These are phyloP conservation scores for Monodelphis domestica DNA, from an alignment of 2,797 vertebrate genomes.

Conservation along the genomic window DNA sequence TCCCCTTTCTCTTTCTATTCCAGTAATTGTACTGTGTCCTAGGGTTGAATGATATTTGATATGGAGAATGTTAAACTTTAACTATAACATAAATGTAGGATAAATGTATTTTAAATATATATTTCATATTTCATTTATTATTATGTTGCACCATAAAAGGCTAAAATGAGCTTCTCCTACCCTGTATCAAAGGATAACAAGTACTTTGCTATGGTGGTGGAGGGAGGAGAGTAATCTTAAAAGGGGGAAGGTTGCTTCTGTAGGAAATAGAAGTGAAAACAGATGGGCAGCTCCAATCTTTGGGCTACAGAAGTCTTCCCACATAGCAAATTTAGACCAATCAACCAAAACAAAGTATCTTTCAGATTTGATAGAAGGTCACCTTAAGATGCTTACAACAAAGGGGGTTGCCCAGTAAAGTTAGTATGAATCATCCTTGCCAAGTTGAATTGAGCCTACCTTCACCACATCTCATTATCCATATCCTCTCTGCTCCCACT, in stretches of 20 bases:
- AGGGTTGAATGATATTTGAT: neutral
- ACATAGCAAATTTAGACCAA: neutral
- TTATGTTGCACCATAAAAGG: neutral
- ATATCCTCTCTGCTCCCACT: neutral
- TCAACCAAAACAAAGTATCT: neutral
- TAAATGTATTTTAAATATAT: neutral
- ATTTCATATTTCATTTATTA: neutral
- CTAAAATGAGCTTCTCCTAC: neutral
- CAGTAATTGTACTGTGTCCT: neutral
- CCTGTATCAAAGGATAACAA: neutral
- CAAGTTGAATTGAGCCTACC: neutral
- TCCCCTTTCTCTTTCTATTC: neutral
- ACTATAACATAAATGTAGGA: neutral
- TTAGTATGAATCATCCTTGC: neutral
- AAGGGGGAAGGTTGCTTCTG: neutral
- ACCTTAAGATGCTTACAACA: neutral
- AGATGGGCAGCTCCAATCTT: neutral
- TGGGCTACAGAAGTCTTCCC: neutral
- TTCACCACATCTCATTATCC: neutral
- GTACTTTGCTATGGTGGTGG: neutral
- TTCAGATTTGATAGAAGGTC: neutral
- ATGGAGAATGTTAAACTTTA: neutral
- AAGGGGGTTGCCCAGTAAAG: neutral
- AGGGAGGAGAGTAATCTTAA: neutral
- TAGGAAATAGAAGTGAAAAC: too few relatives aligned